Evolutionary conservation across 1,140 invertebrate species (phyloP).

Genomic region (Magallana gigas): DNA sequence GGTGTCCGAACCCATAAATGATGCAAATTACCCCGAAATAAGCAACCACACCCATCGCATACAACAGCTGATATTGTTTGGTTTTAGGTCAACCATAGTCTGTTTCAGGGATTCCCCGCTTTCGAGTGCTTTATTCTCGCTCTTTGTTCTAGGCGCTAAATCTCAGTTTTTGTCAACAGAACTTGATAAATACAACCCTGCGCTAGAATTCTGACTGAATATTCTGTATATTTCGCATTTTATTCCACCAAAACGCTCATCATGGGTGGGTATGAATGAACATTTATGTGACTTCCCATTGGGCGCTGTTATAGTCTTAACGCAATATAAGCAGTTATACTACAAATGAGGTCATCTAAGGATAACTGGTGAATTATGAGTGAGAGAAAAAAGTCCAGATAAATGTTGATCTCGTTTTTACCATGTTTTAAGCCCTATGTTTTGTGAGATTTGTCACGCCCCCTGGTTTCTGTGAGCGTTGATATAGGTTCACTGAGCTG

Average conservation of each 20-base stretch:
- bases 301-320: slow-evolving; percentile 35
- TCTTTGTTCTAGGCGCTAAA: neutral
- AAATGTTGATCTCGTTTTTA: neutral
- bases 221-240: slow-evolving; percentile 34
- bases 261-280: slow-evolving; percentile 35
- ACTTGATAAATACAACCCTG: neutral
- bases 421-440: neutral
- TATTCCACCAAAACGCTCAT: slow-evolving; percentile 26
- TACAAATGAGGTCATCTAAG: slow-evolving; percentile 16
- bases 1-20: slow-evolving; percentile 18
- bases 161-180: neutral
- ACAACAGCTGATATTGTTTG: slow-evolving; percentile 34
- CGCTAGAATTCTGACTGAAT: neutral
- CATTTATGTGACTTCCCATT: slow-evolving; percentile 27
- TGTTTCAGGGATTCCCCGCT: slow-evolving; percentile 17
- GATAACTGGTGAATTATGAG: neutral
- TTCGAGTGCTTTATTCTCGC: neutral
- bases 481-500: neutral
- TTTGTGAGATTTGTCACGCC: neutral
- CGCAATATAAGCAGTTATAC: slow-evolving; percentile 37
- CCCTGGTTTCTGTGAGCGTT: neutral
- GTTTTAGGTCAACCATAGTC: slow-evolving; percentile 31
- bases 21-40: slow-evolving; percentile 32
- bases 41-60: slow-evolving; percentile 31
- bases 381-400: neutral